Evolutionary conservation across 1,140 invertebrate genomes (phyloP).

Genomic region (Chironomus tepperi): DNA sequence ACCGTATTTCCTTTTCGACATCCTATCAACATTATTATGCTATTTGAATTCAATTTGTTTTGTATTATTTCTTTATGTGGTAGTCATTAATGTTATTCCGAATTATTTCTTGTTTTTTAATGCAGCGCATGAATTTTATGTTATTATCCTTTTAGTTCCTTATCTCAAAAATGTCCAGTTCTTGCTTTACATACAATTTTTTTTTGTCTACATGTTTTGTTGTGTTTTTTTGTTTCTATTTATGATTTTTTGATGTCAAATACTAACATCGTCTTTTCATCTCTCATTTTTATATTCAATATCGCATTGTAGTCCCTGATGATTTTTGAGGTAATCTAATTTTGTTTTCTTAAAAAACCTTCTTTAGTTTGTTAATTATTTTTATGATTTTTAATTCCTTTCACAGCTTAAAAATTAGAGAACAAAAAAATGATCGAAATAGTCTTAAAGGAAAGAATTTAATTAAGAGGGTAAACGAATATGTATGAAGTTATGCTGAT

Average conservation of each 20-base stretch:
- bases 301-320: not conserved
- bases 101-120: too few species aligned
- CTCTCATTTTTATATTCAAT: not conserved
- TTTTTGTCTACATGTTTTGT: not conserved
- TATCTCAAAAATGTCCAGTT: not conserved
- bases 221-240: not conserved
- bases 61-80: too few species aligned
- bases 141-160: not conserved
- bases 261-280: not conserved
- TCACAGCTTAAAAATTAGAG: slow-evolving; percentile 6
- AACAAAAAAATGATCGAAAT: not conserved
- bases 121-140: not conserved
- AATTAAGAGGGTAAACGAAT: too few species aligned
- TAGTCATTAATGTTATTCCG: too few species aligned
- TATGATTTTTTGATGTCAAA: too few species aligned
- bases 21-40: too few species aligned
- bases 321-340: slow-evolving; percentile 11
- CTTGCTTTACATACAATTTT: not conserved
- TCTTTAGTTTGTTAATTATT: not conserved
- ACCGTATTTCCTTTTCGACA: too few species aligned
- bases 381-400: not conserved
- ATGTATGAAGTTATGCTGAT: too few species aligned
- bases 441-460: too few species aligned
- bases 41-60: too few species aligned
- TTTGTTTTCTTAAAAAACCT: not conserved